A percentile compares a stretch with the other conserved stretches of the same genome.
Conservation (phyloP, 2,888 invertebrate species). For the Poecilobothrus nobilitatus region DNA sequence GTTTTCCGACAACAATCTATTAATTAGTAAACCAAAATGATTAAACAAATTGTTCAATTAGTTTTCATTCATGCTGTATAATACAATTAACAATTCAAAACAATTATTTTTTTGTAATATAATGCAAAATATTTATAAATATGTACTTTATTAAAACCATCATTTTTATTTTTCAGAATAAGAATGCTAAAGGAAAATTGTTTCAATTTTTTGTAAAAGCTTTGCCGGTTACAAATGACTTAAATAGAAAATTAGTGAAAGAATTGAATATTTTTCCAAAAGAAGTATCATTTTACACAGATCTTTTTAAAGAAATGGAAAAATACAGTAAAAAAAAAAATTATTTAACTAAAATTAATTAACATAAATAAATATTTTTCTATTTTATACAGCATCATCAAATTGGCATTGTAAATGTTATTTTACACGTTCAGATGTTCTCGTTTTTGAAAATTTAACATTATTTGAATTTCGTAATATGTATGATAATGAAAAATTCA, state of each 20-base stretch:
- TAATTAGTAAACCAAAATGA: too few relatives aligned
- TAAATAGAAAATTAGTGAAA: background rate
- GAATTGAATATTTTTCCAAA: slow-evolving; percentile 30
- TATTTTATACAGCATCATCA: too few relatives aligned
- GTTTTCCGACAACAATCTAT: too few relatives aligned
- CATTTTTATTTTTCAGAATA: background rate
- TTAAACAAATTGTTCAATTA: too few relatives aligned
- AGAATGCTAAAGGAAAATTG: background rate
- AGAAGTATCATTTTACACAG: slow-evolving; percentile 29
- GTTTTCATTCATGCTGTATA: too few relatives aligned
- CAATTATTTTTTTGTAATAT: too few relatives aligned
- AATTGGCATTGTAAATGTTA: slow-evolving; percentile 17
- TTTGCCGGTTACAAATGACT: background rate
- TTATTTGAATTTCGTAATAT: slow-evolving; percentile 12
- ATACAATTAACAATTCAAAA: too few relatives aligned
- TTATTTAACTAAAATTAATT: background rate
- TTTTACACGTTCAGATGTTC: slow-evolving; percentile 15
- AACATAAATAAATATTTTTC: background rate
- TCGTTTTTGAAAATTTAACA: slow-evolving; percentile 18
- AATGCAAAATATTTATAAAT: too few relatives aligned
- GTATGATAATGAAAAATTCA: slow-evolving; percentile 12
- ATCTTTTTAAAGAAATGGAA: slow-evolving; percentile 32
- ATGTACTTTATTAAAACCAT: background rate
- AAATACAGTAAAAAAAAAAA: slow-evolving; percentile 28
- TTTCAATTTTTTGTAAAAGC: background rate